phyloP scores from a whole-genome alignment of 2,113 vertebrate species.

The Archilochus colubris region DNA sequence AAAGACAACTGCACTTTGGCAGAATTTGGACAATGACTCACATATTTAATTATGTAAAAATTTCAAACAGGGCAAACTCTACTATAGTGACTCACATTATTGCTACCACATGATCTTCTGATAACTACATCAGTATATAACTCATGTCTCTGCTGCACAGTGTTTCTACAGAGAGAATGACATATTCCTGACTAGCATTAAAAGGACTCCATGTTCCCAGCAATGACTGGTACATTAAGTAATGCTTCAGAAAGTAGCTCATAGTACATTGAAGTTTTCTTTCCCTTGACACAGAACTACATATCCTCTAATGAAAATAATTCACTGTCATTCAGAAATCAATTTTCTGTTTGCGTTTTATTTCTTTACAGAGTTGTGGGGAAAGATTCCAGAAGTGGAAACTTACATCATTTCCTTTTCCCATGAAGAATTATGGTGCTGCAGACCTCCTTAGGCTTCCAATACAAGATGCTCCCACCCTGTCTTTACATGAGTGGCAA shows the following conservation, averaged over 20 bases:
- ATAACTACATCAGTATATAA: conserved; percentile 76
- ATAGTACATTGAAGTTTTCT: background rate
- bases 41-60: conserved; percentile 66
- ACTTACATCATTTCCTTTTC: conserved; percentile 60
- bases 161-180: conserved; percentile 67
- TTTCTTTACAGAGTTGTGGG: conserved; percentile 39
- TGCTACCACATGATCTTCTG: conserved; percentile 63
- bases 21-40: conserved; percentile 71
- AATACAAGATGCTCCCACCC: background rate
- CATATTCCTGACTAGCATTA: conserved; percentile 68
- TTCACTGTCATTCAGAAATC: conserved; percentile 61
- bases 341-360: conserved; percentile 66
- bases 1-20: conserved; percentile 64
- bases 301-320: conserved; percentile 54
- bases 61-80: conserved; percentile 45
- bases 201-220: conserved; percentile 71
- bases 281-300: conserved; percentile 46
- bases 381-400: conserved; percentile 55
- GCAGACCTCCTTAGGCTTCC: conserved; percentile 3
- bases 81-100: conserved; percentile 60
- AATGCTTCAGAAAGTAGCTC: conserved; percentile 63
- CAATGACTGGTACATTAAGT: conserved; percentile 70
- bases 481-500: background rate
- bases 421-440: conserved; percentile 19
- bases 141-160: conserved; percentile 57